Conservation (phyloP, 2,797 vertebrate genomes). For the Sebastes ruberrimus region DNA sequence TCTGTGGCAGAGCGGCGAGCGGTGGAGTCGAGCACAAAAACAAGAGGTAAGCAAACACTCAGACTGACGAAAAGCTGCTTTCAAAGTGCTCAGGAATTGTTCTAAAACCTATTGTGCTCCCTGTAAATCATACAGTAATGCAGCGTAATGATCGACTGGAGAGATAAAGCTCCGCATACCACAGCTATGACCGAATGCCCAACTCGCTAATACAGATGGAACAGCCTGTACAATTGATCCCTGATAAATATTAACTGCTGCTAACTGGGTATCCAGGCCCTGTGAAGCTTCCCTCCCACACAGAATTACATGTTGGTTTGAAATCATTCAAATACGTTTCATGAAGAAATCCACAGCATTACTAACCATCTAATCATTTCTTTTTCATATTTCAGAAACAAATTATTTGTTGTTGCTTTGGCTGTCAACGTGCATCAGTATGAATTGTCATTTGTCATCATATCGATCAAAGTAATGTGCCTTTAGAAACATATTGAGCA, state of each 20-base stretch:
- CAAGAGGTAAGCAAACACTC: conserved; percentile 38
- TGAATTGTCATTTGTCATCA: neutral
- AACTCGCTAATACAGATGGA: neutral
- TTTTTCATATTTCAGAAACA: neutral
- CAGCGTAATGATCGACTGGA: conserved; percentile 23
- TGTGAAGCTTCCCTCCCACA: neutral
- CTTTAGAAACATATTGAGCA: neutral
- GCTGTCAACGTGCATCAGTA: neutral
- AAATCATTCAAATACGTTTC: neutral
- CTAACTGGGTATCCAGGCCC: neutral
- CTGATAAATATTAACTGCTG: neutral
- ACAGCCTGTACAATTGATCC: neutral
- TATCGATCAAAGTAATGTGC: neutral
- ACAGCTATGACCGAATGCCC: conserved; percentile 17
- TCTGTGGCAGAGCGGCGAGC: neutral
- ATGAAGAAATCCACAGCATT: neutral
- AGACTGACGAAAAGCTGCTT: conserved; percentile 4
- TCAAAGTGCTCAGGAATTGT: conserved; percentile 13
- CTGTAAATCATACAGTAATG: conserved; percentile 27
- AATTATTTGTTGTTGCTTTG: neutral
- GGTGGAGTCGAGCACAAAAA: neutral
- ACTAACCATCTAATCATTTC: neutral
- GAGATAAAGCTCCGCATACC: conserved; percentile 41
- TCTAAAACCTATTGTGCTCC: conserved; percentile 27
- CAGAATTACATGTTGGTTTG: neutral